Percentiles rank a stretch among this genome's conserved stretches.
These are phyloP conservation scores for Drosophila borealis DNA, from an alignment of 2,888 invertebrate species.

Conservation along the genomic window DNA sequence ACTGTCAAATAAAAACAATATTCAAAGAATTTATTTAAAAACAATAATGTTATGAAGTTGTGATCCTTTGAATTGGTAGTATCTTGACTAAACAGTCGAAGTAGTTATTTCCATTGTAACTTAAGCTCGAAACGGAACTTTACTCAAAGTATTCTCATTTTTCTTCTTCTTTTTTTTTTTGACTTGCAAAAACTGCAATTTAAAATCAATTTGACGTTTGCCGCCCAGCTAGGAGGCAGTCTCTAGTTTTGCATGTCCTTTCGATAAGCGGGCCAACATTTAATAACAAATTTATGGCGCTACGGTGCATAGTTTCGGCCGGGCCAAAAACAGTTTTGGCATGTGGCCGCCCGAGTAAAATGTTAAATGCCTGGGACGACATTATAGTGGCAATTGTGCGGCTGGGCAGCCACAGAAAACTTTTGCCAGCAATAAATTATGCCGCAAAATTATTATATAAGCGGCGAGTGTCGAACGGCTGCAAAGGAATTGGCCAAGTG, in stretches of 20 bases:
- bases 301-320: slow-evolving; percentile 70
- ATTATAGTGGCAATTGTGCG: slow-evolving; percentile 75
- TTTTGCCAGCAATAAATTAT: slow-evolving; percentile 76
- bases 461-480: slow-evolving; percentile 65
- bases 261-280: slow-evolving; percentile 64
- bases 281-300: slow-evolving; percentile 70
- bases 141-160: not conserved
- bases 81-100: too few species aligned
- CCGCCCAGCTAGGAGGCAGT: slow-evolving; percentile 19
- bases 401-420: slow-evolving; percentile 72
- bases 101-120: not conserved
- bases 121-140: not conserved
- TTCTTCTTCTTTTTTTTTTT: not conserved
- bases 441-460: slow-evolving; percentile 77
- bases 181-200: slow-evolving; percentile 57
- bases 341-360: slow-evolving; percentile 56
- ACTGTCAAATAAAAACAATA: too few species aligned
- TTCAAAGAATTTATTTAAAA: too few species aligned
- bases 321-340: slow-evolving; percentile 53
- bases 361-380: slow-evolving; percentile 62
- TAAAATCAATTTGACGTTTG: slow-evolving; percentile 76
- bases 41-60: too few species aligned
- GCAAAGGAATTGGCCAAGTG: slow-evolving; percentile 67
- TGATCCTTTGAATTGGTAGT: too few species aligned
- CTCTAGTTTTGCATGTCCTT: slow-evolving; percentile 56